These are phyloP conservation scores for Bubo bubo DNA, from an alignment of 2,113 vertebrate genomes.

Conservation along the genomic window DNA sequence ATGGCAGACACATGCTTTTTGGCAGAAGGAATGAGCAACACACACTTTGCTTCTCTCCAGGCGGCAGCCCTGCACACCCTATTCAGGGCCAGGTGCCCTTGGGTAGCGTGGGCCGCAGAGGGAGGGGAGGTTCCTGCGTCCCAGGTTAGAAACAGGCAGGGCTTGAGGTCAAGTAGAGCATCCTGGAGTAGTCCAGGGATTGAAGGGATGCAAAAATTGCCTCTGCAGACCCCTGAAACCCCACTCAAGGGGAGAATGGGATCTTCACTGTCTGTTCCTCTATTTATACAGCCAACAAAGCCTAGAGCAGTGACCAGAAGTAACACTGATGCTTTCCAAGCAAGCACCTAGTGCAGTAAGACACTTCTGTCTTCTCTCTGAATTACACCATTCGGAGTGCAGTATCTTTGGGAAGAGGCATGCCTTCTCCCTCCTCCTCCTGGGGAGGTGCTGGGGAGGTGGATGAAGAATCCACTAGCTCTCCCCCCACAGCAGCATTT, in stretches of 20 bases:
- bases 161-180: neutral
- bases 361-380: neutral
- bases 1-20: neutral
- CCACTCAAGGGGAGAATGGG: neutral
- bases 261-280: neutral
- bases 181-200: neutral
- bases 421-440: neutral
- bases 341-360: neutral
- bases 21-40: neutral
- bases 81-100: neutral
- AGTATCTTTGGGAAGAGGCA: neutral
- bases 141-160: neutral
- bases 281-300: neutral
- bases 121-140: neutral
- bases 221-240: neutral
- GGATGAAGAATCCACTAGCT: neutral
- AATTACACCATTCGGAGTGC: neutral
- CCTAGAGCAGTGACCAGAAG: neutral
- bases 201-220: neutral
- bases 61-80: neutral
- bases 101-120: neutral
- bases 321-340: neutral
- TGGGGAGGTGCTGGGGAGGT: neutral
- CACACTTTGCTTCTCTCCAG: neutral
- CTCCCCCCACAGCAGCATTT: neutral